Evolutionary conservation across 2,113 vertebrate genomes (phyloP), one percentile per base, ranked within the genome.

Genomic region (Anoura caudifer): DNA sequence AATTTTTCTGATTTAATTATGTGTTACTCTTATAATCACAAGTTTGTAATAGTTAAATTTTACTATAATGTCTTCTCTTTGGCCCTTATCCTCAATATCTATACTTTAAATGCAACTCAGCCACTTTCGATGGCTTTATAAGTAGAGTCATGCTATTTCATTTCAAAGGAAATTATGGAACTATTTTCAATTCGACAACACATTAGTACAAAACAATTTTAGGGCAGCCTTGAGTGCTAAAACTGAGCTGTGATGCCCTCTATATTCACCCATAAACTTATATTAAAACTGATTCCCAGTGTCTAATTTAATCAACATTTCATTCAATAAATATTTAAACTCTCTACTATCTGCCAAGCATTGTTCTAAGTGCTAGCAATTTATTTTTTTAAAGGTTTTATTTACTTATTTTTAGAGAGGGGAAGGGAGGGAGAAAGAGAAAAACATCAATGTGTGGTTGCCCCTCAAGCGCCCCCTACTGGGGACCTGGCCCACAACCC

Each of bases 121-220:
- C 8, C 54, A 65, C 41, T 93, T 93, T 77, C 83, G 7, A 90
- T 19, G 16, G 69, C 41, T 89, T 70, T 87, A 45, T 95, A 87
- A 94, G 95, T 22, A 85, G 17, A 47, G 80, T 90, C 69, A 33
- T 87, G 50, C 8, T 79, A 92, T 26, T 76, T 22, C 47, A 81
- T 38, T 70, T 76, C 33, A 87, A 95, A 94, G 43, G 22, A 96
- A 91, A 97, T 87, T 75, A 94, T 7, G 54, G 9, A 87, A 94
- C 33, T 81, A 91, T 75, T 87, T 88, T 89, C 86, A 91, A 90
- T 67, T 88, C 85, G 54, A 90, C 81, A 81, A 90, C 19, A 45
- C 12, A 90, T 87, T 69, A 82, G 6, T 50, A 4, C 33, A 80
- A 94, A 95, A 92, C 76, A 77, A 94, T 81, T 80, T 70, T n/a